phyloP scores from a whole-genome alignment of 2,888 invertebrate genomes.

The Melipona beecheii region DNA sequence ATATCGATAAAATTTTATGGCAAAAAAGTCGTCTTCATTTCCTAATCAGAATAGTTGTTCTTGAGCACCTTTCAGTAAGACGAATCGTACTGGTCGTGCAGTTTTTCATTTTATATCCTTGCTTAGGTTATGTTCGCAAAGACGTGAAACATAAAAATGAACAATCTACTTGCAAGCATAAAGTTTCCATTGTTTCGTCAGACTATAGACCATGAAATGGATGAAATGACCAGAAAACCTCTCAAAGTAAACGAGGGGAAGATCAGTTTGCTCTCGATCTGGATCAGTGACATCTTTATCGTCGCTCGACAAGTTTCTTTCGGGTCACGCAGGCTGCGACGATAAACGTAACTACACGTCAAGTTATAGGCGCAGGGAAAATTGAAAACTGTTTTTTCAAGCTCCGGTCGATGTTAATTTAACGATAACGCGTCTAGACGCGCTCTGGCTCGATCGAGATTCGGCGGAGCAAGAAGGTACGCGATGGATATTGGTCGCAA shows the following conservation, averaged over 20 bases:
- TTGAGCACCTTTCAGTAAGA: too few relatives aligned
- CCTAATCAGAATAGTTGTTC: too few relatives aligned
- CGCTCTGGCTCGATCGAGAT: slow-evolving; percentile 5
- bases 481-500: slow-evolving; percentile 21
- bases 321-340: background rate
- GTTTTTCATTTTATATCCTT: too few relatives aligned
- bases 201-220: too few relatives aligned
- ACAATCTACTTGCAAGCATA: too few relatives aligned
- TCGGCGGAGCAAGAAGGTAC: slow-evolving; percentile 2
- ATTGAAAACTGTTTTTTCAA: slow-evolving; percentile 6
- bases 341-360: background rate
- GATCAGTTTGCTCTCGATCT: background rate
- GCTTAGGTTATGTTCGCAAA: too few relatives aligned
- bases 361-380: background rate
- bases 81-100: too few relatives aligned
- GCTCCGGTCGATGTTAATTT: slow-evolving; percentile 26
- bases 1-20: too few relatives aligned
- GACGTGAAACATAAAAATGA: too few relatives aligned
- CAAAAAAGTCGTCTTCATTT: too few relatives aligned
- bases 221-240: background rate
- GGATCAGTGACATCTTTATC: slow-evolving; percentile 6
- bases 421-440: slow-evolving; percentile 18
- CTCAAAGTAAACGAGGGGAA: background rate
- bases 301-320: background rate
- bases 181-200: too few relatives aligned